Base-by-base conservation (phyloP, 2,113 vertebrate genomes). In the Sylvietta virens region DNA sequence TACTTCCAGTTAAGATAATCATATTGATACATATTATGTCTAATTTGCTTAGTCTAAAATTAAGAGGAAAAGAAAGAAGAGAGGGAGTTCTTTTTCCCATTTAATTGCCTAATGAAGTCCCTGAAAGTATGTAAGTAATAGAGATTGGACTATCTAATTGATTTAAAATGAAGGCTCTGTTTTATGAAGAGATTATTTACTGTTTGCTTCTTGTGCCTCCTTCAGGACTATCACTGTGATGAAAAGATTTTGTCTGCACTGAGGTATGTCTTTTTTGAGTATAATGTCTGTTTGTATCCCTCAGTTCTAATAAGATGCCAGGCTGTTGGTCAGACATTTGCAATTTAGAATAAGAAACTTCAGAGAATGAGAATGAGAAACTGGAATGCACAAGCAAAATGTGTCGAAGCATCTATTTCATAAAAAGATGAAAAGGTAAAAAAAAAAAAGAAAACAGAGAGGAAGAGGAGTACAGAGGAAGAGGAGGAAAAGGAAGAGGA, bases 31-130 rank as follows among this genome's bases (percentile, higher is more conserved):
- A 82, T 72, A 85, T 57, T n/a, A 22, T 7, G 3, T 26, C 33
- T 81, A 76, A 79, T 82, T 85, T 85, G 3, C 27, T 72, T 82
- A 85, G n/a, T 45, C 20, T 69, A 65, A 89, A 88, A 76, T 45
- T 58, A 65, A 44, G 10, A 61, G 9, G 11, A 27, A 62, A 71
- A 87, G 27, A 87, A 91, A 58, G 1, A 7, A 66, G 19, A 47
- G 5, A 7, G 13, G 7, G 21, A 48, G 5, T 22, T 86, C 1
- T 86, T 90, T 86, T 74, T 45, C 37, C 15, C 10, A 45, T 81
- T 92, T 83, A 73, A 74, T 78, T 77, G 28, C 14, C 51, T 72
- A 91, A 94, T 85, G 26, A 87, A 87, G 15, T 64, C 48, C 11
- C 54, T 80, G 53, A 58, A 92, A 70, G 12, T 61, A 53, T 61